These are phyloP conservation scores for Thecocarcelia acutangulata DNA, from an alignment of 2,888 invertebrate species.

Conservation along the genomic window DNA sequence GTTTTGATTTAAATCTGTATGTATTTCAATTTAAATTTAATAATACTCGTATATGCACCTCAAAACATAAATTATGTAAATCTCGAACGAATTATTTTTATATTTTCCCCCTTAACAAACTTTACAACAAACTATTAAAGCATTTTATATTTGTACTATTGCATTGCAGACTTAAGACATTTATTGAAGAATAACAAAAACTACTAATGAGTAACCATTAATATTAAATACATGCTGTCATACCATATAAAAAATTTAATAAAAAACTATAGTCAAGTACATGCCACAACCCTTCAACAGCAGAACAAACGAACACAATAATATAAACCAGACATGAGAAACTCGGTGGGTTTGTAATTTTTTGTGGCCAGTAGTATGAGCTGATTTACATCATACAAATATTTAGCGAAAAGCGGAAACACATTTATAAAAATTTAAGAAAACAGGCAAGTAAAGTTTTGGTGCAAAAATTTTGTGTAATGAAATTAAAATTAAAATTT, in stretches of 20 bases:
- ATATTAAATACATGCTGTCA: constrained; percentile 77
- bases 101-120: not conserved
- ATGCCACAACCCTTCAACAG: constrained; percentile 62
- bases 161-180: constrained; percentile 48
- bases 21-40: too few relatives aligned
- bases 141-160: not conserved
- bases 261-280: constrained; percentile 65
- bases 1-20: constrained; percentile 19
- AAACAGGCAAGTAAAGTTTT: too few relatives aligned
- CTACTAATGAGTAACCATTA: constrained; percentile 79
- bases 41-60: constrained; percentile 10
- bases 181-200: constrained; percentile 46
- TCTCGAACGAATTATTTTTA: constrained; percentile 7
- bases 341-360: too few relatives aligned
- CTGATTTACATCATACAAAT: too few relatives aligned
- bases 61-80: constrained; percentile 9
- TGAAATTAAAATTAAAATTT: too few relatives aligned
- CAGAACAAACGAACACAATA: constrained; percentile 6
- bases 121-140: not conserved
- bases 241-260: constrained; percentile 70
- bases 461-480: too few relatives aligned
- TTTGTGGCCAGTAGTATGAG: too few relatives aligned
- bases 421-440: too few relatives aligned
- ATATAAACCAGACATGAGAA: not conserved
- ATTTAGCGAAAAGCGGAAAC: too few relatives aligned